Base-by-base conservation (phyloP, 1,140 invertebrate species). In the Caenorhabditis brenneri region DNA sequence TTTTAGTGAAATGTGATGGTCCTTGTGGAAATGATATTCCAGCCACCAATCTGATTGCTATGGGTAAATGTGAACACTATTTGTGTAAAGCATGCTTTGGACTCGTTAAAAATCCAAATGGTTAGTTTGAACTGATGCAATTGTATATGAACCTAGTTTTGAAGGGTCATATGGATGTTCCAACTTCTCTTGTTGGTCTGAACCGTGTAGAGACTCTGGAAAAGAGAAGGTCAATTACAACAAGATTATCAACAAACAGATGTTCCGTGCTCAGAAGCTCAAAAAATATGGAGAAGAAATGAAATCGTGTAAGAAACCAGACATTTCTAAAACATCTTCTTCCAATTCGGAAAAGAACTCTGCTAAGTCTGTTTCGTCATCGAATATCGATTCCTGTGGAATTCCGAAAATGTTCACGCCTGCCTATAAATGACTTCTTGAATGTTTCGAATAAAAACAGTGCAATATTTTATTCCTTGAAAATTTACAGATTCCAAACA, bases 81-180 rank as follows among this genome's bases (percentile, higher is more conserved):
- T 74, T 74, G 65, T 74, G 65, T n/a, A 74, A 74, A 29, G 65
- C 65, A 9, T 74, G 65, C n/a, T 74, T 74, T 22, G 65, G 65
- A 9, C 33, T 74, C 10, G 33, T 74, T 10, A 74, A 74, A 15
- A 74, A 74, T 42, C 33, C 65, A n/a, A n/a, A 74, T 74, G 65
- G 65, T 74, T 12, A 24, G 65, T 42, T 42, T 19, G 33, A 36
- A 19, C 19, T 5, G 6, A 1, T 31, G n/a, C 0, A n/a, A 36
- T 19, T 65, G 16, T 33, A 7, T 19, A n/a, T 1, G 49, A 51
- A 51, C n/a, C n/a, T 1, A 4, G 9, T 36, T n/a, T 42, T 74
- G 3, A 6, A 74, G 65, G 65, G 10, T 74, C 65, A 2, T 74
- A 74, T 24, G 65, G 65, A 7, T 74, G 65, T 42, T 74, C 65